phyloP scores from a whole-genome alignment of 2,797 vertebrate genomes.

The Poeciliopsis presidionis region DNA sequence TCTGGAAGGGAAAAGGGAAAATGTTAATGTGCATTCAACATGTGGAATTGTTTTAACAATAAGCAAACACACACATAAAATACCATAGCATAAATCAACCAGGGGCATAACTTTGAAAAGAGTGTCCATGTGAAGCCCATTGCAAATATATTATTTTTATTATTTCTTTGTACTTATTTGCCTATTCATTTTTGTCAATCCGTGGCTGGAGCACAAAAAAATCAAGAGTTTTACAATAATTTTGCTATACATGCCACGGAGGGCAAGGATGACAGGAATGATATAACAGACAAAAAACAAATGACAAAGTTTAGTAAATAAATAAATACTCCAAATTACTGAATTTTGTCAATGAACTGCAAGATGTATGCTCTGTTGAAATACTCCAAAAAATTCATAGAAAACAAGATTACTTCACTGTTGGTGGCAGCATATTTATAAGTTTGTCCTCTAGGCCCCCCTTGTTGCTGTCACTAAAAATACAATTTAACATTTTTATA shows the following conservation, averaged over 20 bases:
- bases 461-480: neutral
- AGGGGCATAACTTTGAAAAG: neutral
- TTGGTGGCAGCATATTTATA: neutral
- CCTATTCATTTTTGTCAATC: neutral
- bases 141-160: neutral
- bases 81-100: neutral
- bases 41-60: conserved; percentile 33
- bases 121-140: neutral
- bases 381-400: neutral
- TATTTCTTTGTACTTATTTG: neutral
- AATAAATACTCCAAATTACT: neutral
- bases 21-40: conserved; percentile 46
- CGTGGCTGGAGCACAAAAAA: neutral
- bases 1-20: conserved; percentile 92
- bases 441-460: neutral
- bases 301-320: neutral
- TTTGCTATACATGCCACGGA: neutral
- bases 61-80: conserved; percentile 7
- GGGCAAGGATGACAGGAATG: neutral
- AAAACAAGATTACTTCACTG: neutral
- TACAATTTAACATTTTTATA: neutral
- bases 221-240: neutral
- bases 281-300: neutral
- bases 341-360: neutral
- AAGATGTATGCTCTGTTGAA: neutral